Evolutionary conservation across 2,888 invertebrate species (phyloP), one percentile per base, ranked within the genome.

Genomic region (Nymphalis polychloros): DNA sequence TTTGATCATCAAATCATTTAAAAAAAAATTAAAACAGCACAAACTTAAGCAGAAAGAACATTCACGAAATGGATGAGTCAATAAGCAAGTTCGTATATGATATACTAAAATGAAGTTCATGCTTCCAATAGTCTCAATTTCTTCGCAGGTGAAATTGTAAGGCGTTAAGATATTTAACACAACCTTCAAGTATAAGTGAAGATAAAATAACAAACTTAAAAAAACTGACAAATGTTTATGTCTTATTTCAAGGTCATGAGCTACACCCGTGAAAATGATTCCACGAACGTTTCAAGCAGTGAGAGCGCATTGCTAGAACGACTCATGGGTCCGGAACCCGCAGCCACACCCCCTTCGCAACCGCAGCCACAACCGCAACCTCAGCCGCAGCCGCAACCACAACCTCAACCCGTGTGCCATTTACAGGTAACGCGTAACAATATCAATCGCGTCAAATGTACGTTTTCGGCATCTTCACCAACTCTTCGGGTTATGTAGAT

Each of bases 201-300:
- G 49, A 49, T 17, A 6, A n/a, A 19, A 49, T 10, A 50, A 41
- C 41, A 8, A 41, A 13, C 41, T 35, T 41, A 41, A 13, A 41
- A 41, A 4, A 13, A 41, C 10, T 41, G 41, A 13, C 19, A 19
- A 1, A 50, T 53, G 27, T 17, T 53, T 16, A 53, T 53, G 16
- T 27, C 23, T 16, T 17, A 27, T 53, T 41, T 19, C 17, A 10
- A 57, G 88, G 90, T 90, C 23, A 86, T 91, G 86, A 83, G 85
- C 8, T 92, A 84, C 77, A 75, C 84, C 7, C 84, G 89, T 52
- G 92, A 91, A 50, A 87, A 81, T 70, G 90, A 90, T 23, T 83
- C 87, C 50, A 90, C 91, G n/a, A 89, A 88, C 72, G 91, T 90
- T 50, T 86, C 92, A 49, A 89, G 88, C 72, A 89, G 90, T 67